Percentiles rank a stretch among this genome's conserved stretches.
These are phyloP conservation scores for Hypomesus transpacificus DNA, from an alignment of 2,113 vertebrate species.

Conservation along the genomic window DNA sequence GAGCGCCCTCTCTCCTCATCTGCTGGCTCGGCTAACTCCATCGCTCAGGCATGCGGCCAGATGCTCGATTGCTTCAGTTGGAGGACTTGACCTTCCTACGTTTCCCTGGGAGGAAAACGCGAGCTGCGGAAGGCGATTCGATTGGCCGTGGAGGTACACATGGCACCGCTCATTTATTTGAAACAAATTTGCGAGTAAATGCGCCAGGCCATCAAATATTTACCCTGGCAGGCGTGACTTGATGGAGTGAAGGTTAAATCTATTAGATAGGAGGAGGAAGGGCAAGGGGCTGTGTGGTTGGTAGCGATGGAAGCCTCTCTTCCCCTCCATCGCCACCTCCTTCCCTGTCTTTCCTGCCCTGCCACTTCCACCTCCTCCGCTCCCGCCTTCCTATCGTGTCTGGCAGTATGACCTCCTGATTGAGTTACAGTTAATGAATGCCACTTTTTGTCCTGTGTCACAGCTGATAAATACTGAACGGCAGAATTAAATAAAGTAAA, in stretches of 20 bases:
- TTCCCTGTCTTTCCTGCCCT: neutral
- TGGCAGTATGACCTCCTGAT: constrained; percentile 9
- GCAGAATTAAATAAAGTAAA: neutral
- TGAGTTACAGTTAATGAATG: constrained; percentile 18
- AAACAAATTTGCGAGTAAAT: constrained; percentile 46
- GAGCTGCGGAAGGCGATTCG: constrained; percentile 27
- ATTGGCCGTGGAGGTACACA: constrained; percentile 28
- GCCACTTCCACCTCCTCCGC: neutral
- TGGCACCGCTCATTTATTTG: constrained; percentile 41
- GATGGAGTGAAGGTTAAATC: constrained; percentile 15
- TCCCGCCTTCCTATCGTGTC: neutral
- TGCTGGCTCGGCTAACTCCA: constrained; percentile 7
- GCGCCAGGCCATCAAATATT: constrained; percentile 32
- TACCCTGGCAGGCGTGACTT: constrained; percentile 22
- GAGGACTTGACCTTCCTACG: constrained; percentile 57
- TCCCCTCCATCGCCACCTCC: neutral
- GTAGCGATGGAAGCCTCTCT: neutral
- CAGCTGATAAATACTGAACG: neutral
- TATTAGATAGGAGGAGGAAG: constrained; percentile 14
- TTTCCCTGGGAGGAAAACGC: constrained; percentile 30
- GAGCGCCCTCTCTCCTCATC: constrained; percentile 3
- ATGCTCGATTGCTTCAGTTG: constrained; percentile 32
- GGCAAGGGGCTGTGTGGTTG: neutral
- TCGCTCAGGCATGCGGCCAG: constrained; percentile 37
- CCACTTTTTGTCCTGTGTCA: neutral